These are phyloP conservation scores for Lota lota DNA, from an alignment of 2,113 vertebrate genomes.

Conservation along the genomic window DNA sequence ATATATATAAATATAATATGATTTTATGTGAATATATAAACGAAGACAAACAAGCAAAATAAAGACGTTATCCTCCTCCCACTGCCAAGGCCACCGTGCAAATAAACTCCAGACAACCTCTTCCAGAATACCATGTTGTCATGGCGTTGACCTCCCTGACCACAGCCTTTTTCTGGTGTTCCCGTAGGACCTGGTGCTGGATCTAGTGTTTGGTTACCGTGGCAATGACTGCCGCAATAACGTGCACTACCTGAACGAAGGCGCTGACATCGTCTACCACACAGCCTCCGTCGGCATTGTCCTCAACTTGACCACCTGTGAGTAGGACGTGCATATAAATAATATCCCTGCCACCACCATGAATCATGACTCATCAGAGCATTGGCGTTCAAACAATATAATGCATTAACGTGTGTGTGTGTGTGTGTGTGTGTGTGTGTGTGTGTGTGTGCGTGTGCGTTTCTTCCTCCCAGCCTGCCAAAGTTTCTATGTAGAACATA, in stretches of 20 bases:
- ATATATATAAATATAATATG: neutral
- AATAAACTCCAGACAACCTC: conserved; percentile 23
- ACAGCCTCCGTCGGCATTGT: conserved; percentile 93
- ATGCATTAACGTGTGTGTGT: conserved; percentile 3
- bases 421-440: neutral
- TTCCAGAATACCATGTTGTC: conserved; percentile 53
- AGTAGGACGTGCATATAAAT: conserved; percentile 12
- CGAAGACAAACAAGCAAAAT: neutral
- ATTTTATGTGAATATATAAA: neutral
- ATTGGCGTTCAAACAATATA: no score
- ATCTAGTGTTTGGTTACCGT: conserved; percentile 95
- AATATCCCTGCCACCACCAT: neutral
- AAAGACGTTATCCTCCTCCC: conserved; percentile 29
- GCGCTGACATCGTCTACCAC: conserved; percentile 96
- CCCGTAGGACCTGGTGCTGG: conserved; percentile 90
- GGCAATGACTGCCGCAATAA: conserved; percentile 98
- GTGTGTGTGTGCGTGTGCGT: conserved; percentile 11
- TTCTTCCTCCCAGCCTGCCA: conserved; percentile 81
- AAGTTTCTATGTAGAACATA: conserved; percentile 98
- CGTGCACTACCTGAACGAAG: conserved; percentile 96
- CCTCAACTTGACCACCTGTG: conserved; percentile 94
- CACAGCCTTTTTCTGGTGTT: conserved; percentile 42
- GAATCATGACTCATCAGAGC: no score
- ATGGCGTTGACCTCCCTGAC: conserved; percentile 54
- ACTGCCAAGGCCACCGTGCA: conserved; percentile 10